These are phyloP conservation scores for Rhingia campestris DNA, from an alignment of 2,888 invertebrate genomes.

Conservation along the genomic window DNA sequence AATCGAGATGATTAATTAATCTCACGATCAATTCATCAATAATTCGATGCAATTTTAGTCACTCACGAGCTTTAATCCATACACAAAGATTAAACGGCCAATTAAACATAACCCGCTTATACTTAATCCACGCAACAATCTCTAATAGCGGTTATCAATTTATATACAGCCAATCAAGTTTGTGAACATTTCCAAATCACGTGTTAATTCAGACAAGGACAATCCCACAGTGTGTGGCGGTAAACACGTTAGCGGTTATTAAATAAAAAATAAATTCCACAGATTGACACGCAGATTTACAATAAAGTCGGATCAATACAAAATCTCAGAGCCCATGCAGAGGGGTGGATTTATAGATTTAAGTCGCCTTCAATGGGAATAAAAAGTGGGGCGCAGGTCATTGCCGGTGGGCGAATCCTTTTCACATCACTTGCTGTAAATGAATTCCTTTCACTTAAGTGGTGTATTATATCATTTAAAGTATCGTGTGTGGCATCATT, in stretches of 20 bases:
- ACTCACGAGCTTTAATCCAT: neutral
- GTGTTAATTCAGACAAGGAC: constrained; percentile 14
- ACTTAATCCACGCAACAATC: too few species aligned
- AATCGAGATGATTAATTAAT: too few species aligned
- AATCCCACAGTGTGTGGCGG: constrained; percentile 6
- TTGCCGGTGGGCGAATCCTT: constrained; percentile 25
- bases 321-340: neutral
- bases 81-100: neutral
- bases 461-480: constrained; percentile 32
- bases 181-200: neutral
- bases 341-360: neutral
- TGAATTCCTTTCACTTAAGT: constrained; percentile 42
- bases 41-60: too few species aligned
- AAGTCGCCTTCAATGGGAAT: neutral
- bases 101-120: neutral
- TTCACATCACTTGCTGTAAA: neutral
- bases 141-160: neutral
- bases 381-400: neutral
- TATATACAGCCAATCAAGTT: constrained; percentile 13
- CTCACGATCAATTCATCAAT: too few species aligned
- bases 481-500: constrained; percentile 38
- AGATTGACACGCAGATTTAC: neutral
- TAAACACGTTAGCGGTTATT: neutral
- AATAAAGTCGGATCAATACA: neutral
- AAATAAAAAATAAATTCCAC: constrained; percentile 8